Conservation (phyloP, 1,140 invertebrate species). For the Caenorhabditis tropicalis region DNA sequence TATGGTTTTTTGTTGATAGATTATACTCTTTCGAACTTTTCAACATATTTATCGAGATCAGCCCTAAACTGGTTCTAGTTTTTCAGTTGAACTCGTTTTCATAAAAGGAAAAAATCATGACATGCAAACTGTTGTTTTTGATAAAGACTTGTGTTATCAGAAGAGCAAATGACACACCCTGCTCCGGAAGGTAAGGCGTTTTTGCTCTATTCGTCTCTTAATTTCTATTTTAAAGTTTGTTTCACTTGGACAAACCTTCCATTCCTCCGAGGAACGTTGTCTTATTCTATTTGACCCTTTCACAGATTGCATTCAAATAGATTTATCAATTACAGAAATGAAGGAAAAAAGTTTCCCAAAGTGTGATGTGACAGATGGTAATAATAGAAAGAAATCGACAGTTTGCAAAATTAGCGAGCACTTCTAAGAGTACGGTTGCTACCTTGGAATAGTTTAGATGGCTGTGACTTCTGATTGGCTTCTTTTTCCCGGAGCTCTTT, state of each 20-base stretch:
- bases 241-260: too few species aligned
- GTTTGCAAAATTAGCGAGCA: neutral
- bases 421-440: constrained; percentile 9
- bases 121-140: too few species aligned
- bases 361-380: neutral
- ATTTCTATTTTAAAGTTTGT: too few species aligned
- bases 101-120: neutral
- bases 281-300: too few species aligned
- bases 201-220: too few species aligned
- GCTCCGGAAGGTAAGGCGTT: neutral
- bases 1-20: neutral
- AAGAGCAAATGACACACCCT: neutral
- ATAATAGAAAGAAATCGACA: neutral
- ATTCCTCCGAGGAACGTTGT: too few species aligned
- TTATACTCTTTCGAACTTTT: neutral
- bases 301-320: neutral
- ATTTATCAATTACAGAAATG: constrained; percentile 6
- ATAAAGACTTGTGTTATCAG: neutral
- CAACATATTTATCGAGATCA: neutral
- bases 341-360: neutral
- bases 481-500: constrained; percentile 52
- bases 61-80: neutral
- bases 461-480: constrained; percentile 9
- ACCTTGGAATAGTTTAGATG: constrained; percentile 33
- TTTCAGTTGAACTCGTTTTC: neutral